phyloP scores from a whole-genome alignment of 2,797 vertebrate species.

The Trachurus trachurus region DNA sequence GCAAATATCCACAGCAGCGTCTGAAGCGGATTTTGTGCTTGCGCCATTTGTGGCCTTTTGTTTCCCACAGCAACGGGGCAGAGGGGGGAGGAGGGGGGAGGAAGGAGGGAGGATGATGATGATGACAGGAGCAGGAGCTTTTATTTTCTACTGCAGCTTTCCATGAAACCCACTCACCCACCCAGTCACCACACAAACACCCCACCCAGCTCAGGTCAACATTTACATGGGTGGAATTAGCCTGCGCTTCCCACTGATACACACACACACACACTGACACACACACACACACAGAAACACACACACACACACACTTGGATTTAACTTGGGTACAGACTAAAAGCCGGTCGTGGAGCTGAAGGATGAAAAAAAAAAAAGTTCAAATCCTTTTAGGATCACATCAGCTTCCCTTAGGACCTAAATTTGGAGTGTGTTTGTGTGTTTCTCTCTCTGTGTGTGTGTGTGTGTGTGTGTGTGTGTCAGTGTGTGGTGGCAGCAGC shows the following conservation, averaged over 20 bases:
- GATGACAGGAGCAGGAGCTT: conserved; percentile 68
- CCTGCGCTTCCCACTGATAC: conserved; percentile 56
- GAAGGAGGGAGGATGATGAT: conserved; percentile 37
- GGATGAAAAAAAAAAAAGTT: conserved; percentile 38
- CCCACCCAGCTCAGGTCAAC: conserved; percentile 78
- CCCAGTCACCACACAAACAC: conserved; percentile 70
- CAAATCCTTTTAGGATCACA: conserved; percentile 56
- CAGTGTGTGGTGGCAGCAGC: conserved; percentile 9
- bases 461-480: conserved; percentile 41
- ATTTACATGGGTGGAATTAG: conserved; percentile 79
- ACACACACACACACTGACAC: conserved; percentile 44
- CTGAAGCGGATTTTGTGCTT: neutral
- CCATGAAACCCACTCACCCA: conserved; percentile 56
- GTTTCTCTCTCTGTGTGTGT: conserved; percentile 22
- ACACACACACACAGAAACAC: conserved; percentile 30
- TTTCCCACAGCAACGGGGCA: conserved; percentile 55
- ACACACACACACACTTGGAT: conserved; percentile 33
- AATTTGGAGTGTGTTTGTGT: conserved; percentile 33
- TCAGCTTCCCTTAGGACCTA: conserved; percentile 56
- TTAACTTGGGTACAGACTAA: conserved; percentile 48
- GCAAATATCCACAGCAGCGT: conserved; percentile 30
- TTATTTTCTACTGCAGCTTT: conserved; percentile 64
- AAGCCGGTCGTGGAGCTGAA: conserved; percentile 48
- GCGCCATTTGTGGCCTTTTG: conserved; percentile 53
- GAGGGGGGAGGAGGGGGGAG: conserved; percentile 22